Percentiles rank a stretch among this genome's conserved stretches.
Evolutionary conservation across 2,113 vertebrate species (phyloP).

Genomic region (Lipophrys pholis): DNA sequence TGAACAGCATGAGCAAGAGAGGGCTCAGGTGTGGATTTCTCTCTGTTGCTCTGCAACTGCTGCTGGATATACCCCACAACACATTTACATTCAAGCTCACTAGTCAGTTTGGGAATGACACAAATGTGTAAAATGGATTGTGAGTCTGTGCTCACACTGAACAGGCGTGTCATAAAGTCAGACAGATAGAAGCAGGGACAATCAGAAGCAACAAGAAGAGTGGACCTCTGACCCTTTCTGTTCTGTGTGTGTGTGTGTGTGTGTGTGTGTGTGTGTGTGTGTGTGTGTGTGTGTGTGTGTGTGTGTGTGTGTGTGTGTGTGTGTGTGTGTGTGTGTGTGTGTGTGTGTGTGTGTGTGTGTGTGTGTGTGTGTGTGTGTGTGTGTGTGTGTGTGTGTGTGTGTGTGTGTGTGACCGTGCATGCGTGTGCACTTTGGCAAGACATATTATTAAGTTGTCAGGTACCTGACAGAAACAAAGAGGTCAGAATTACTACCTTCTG

Average conservation of each 20-base stretch:
- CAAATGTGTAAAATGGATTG: background rate
- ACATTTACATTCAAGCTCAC: slow-evolving; percentile 15
- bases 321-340: slow-evolving; percentile 13
- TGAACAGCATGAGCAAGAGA: slow-evolving; percentile 6
- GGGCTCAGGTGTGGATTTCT: slow-evolving; percentile 24
- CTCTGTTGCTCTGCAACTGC: slow-evolving; percentile 28
- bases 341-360: background rate
- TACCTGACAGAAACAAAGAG: slow-evolving; percentile 49
- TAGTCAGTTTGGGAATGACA: background rate
- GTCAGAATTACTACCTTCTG: slow-evolving; percentile 55
- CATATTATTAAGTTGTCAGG: slow-evolving; percentile 58
- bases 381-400: too few species aligned
- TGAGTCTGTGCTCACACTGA: background rate
- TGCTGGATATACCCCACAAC: background rate
- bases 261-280: too few species aligned
- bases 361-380: too few species aligned
- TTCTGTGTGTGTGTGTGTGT: slow-evolving; percentile 4
- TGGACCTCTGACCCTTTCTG: slow-evolving; percentile 12
- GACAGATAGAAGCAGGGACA: slow-evolving; percentile 11
- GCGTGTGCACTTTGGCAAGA: slow-evolving; percentile 35
- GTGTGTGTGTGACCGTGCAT: slow-evolving; percentile 23
- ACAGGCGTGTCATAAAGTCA: slow-evolving; percentile 14
- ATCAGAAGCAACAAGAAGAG: slow-evolving; percentile 14
- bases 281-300: too few species aligned
- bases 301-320: slow-evolving; percentile 11